Base-by-base conservation (phyloP, 1,140 invertebrate genomes). In the Trichomalopsis sarcophagae region DNA sequence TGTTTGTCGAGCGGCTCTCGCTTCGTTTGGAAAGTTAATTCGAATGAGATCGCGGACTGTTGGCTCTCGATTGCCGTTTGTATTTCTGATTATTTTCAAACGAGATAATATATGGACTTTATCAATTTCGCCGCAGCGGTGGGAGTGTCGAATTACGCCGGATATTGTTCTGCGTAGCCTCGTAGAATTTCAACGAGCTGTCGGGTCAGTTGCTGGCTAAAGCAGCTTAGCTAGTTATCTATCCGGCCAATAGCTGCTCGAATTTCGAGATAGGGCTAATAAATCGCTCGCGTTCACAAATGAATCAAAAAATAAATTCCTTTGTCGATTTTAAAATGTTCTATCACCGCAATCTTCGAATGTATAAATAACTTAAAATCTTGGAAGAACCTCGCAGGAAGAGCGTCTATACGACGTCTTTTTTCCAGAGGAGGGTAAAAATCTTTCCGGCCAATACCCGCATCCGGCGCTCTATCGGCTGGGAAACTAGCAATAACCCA, bases 401-500 rank as follows among this genome's bases (percentile, higher is more conserved):
- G 36, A 47, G 17, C 17, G 23, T 47, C 50, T 21, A 21, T 33
- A 11, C 36, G 14, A 13, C 40, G 36, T 17, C 14, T 40, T 40
- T 40, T 40, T 33, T 17, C 17, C 44, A 6, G 33, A 47, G 55
- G 30, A 27, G 55, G 55, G 55, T 62, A 81, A 85, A 68, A 81
- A 77, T 86, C 68, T 76, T 78, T 86, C 80, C 80, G 50, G 47
- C 17, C 81, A 86, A 86, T 83, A 82, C 81, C 6, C 68, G 68
- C 76, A 86, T 86, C 81, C 76, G 81, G 75, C 55, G 55, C 30
- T 85, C 87, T 81, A 87, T 89, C 77, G 86, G 79, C 83, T 86
- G 86, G 73, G 86, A 81, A 88, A 87, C 85, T 87, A 81, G 44
- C 88, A 87, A 89, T 89, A 88, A 87, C 86, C 80, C 27, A 82